Base-by-base conservation (phyloP, 2,888 invertebrate species). In the Caenorhabditis imperialis region DNA sequence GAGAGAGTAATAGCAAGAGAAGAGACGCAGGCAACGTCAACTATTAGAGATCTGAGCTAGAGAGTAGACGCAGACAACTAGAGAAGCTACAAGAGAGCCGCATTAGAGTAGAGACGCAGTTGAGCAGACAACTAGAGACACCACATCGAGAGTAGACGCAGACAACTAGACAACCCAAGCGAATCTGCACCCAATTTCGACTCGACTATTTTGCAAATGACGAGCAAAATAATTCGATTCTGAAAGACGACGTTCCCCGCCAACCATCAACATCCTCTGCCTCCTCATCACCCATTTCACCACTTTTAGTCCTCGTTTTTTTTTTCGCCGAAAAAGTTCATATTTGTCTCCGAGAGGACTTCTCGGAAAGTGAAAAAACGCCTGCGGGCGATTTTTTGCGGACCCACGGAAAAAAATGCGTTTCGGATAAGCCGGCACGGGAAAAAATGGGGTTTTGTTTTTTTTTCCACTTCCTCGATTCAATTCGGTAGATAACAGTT, bases 291-390 rank as follows among this genome's bases (percentile, higher is more conserved):
- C 25, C 27, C 48, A 16, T 47, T 16, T 37, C 27, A 14, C 25
- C 18, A 20, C 16, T 0, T 37, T 35, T n/a, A 22, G 10, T 23
- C 23, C 37, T 55, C 40, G 23, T 55, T 98, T 22, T 2, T n/a
- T 38, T 38, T 12, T 16, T 38, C 38, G 30, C 35, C 12, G 35
- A 12, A 35, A 35, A 35, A 35, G 7, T 10, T 10, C 35, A 12
- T 35, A 10, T 40, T 40, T 40, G 14, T 40, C 16, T 40, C 40
- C 5, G 5, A 16, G 16, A 40, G 14, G 5, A 16, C 5, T 14
- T 35, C 35, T 35, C 35, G 33, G 14, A 18, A 23, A n/a, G 25
- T 30, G 42, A 30, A 30, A 61, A 61, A 61, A n/a, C 14, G 61
- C 61, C 51, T 12, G 38, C 23, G 61, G 61, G 51, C 51, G n/a